Evolutionary conservation across 2,797 vertebrate species (phyloP).

Genomic region (Hyperoplus immaculatus): DNA sequence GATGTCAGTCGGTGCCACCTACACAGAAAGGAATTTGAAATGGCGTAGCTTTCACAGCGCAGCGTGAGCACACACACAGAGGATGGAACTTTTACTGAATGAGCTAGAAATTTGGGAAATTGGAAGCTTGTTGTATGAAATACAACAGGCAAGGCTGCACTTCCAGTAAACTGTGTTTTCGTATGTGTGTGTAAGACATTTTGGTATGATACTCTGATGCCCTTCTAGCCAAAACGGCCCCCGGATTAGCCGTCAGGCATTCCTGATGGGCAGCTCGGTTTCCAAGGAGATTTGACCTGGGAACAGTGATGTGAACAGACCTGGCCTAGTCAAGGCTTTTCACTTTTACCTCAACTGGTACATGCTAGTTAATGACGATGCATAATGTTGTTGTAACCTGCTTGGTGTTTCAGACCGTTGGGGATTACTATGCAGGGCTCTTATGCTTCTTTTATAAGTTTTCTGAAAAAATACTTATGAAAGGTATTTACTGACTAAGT

Average conservation of each 20-base stretch:
- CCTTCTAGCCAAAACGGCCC: conserved; percentile 80
- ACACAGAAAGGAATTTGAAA: conserved; percentile 84
- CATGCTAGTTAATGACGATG: conserved; percentile 27
- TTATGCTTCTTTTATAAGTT: background rate
- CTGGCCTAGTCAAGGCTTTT: conserved; percentile 57
- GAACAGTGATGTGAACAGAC: conserved; percentile 63
- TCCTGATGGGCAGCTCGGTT: conserved; percentile 84
- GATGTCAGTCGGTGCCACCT: conserved; percentile 84
- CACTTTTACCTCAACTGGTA: conserved; percentile 43
- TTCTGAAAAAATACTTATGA: background rate
- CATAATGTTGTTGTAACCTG: conserved; percentile 21
- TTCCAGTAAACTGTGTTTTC: conserved; percentile 69
- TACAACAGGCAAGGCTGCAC: conserved; percentile 52
- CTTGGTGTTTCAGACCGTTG: background rate
- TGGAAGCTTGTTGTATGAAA: conserved; percentile 60
- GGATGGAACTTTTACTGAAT: conserved; percentile 68
- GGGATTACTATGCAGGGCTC: background rate
- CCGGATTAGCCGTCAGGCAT: conserved; percentile 83
- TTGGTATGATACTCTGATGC: conserved; percentile 79
- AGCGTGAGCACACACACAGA: conserved; percentile 48
- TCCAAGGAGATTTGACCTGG: conserved; percentile 78
- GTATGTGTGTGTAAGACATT: conserved; percentile 44
- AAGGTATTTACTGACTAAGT: background rate
- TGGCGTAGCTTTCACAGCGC: conserved; percentile 66
- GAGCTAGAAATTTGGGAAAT: conserved; percentile 65